These are phyloP conservation scores for Cephus pulcher DNA, from an alignment of 2,888 invertebrate genomes.

Conservation along the genomic window DNA sequence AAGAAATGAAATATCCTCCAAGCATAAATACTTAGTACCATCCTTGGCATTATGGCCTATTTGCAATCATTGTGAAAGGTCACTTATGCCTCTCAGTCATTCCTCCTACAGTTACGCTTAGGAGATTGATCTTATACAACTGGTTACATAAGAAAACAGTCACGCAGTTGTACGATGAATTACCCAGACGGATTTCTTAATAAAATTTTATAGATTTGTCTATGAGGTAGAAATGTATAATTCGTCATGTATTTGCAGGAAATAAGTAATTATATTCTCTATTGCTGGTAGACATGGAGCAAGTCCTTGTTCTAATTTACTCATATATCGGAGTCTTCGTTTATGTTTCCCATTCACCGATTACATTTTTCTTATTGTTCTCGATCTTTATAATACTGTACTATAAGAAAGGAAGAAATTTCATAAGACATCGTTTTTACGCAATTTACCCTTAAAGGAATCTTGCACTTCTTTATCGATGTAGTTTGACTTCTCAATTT, in stretches of 20 bases:
- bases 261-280: not conserved
- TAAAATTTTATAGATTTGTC: not conserved
- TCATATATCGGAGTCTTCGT: not conserved
- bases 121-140: not conserved
- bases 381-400: not conserved
- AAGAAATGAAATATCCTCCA: not conserved
- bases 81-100: not conserved
- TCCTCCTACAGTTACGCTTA: not conserved
- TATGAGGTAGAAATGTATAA: not conserved
- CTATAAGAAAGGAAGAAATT: not conserved
- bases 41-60: constrained; percentile 8
- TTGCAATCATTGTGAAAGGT: not conserved
- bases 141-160: not conserved
- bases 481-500: not conserved
- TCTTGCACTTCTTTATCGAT: not conserved
- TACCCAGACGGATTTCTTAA: not conserved
- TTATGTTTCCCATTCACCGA: not conserved
- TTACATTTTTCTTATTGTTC: not conserved
- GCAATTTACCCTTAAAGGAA: not conserved
- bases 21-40: not conserved
- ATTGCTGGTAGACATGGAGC: not conserved
- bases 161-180: not conserved
- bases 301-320: not conserved
- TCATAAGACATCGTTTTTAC: not conserved
- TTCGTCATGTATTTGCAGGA: not conserved